These are phyloP conservation scores for Gracilinanus agilis DNA, from an alignment of 2,113 vertebrate genomes.

Conservation along the genomic window DNA sequence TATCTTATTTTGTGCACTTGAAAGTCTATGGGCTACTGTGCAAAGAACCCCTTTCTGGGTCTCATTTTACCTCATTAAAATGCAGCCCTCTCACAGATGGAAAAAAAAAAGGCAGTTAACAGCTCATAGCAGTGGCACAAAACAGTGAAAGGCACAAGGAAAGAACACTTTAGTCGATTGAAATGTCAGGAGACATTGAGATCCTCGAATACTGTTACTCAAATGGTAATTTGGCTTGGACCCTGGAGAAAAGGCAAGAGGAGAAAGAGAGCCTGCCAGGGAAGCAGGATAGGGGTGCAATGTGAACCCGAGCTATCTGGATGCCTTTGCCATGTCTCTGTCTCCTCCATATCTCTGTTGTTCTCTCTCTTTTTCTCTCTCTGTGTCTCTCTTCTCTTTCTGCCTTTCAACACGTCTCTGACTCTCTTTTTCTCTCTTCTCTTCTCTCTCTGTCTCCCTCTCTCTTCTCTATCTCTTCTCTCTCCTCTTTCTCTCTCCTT, in stretches of 20 bases:
- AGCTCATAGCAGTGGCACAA: accelerated
- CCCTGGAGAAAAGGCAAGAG: slow-evolving; percentile 64
- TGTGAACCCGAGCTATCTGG: not conserved
- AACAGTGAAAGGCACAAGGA: not conserved
- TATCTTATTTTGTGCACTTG: not conserved
- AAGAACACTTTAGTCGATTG: slow-evolving; percentile 59
- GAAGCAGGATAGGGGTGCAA: slow-evolving; percentile 11
- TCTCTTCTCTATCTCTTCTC: no score
- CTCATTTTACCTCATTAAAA: slow-evolving; percentile 1
- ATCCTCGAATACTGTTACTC: slow-evolving; percentile 53
- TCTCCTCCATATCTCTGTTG: not conserved
- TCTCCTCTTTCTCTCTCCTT: not conserved
- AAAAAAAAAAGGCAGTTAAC: not conserved
- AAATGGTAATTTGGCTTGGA: slow-evolving; percentile 56
- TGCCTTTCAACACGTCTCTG: not conserved
- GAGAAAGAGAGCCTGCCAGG: slow-evolving; percentile 64
- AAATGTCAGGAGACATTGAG: slow-evolving; percentile 70
- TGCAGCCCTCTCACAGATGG: not conserved
- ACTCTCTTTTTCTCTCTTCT: no score
- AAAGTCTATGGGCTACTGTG: not conserved
- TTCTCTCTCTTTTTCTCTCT: not conserved
- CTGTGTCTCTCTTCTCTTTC: not conserved
- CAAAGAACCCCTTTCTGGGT: not conserved
- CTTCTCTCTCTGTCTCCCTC: no score
- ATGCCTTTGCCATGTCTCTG: not conserved